Evolutionary conservation across 2,797 vertebrate genomes (phyloP), one percentile per base, ranked within the genome.

Genomic region (Gouania willdenowi): DNA sequence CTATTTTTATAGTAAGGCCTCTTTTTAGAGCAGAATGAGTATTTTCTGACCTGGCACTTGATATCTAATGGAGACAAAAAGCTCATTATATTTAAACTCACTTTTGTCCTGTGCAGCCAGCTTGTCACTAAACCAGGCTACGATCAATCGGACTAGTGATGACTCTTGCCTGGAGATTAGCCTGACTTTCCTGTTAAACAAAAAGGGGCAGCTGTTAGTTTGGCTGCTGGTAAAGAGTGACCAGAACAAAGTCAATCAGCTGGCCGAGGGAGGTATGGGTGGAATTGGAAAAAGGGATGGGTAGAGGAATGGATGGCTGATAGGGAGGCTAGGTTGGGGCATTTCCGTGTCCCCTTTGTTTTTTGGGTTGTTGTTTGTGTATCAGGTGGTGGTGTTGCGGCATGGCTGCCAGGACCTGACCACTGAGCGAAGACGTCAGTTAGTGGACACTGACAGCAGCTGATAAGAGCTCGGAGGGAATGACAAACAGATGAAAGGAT

Each of bases 381-480:
- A 88, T 84, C 86, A 90, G 87, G 84, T 90, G 88, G 83, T 34
- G 58, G 53, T 45, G 42, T n/a, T 11, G 41, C 24, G 76, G 87
- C 86, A 55, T 82, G 64, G 72, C 88, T 79, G 54, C 64, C 47
- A 85, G 87, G 82, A 55, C 65, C 63, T 51, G 68, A 77, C 79
- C 70, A 66, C 44, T 39, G 73, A 85, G 69, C 0, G 49, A 81
- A 82, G 58, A 77, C 65, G 61, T 86, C 80, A 82, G 67, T 82
- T 83, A 77, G 79, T 81, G 85, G 84, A 85, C 84, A 79, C 49
- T 78, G 75, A 87, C 78, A 81, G 71, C 71, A 68, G 46, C 39
- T 12, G 71, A 86, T 79, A 68, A 78, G 67, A 65, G 84, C 86
- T 88, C 13, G 15, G 48, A 84, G 87, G 81, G 82, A 87, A 83